Base-by-base conservation (phyloP, 2,797 vertebrate species). In the Smutsia gigantea region DNA sequence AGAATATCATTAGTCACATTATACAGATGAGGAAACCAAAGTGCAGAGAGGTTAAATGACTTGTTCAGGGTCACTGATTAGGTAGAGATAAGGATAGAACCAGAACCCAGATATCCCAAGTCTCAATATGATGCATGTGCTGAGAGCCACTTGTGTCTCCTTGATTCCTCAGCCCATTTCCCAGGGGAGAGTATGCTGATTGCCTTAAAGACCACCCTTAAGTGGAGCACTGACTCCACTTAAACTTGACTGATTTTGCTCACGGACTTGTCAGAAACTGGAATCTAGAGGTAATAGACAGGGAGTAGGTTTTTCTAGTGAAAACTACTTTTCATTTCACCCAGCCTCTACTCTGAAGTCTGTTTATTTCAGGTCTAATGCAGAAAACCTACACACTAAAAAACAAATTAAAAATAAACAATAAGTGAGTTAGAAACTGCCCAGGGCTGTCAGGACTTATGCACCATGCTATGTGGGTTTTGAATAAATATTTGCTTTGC, bases 401-500 rank as follows among this genome's bases (percentile, higher is more conserved):
- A 97, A 97, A 96, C 94, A 96, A 97, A 97, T 97, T 96, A 96
- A 96, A 97, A 96, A 87, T 92, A 95, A 98, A 93, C 0, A 71
- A 94, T 96, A 98, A 97, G 90, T 97, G 87, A 96, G 89, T 90
- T 97, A 96, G 93, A 96, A 97, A 97, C 34, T 96, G 95, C 97
- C 92, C 34, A 23, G 57, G 96, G 97, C 89, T 87, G 57, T 94
- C 93, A 97, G 93, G 82, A 95, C 87, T 92, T 93, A 92, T 46
- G 79, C 17, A 68, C 93, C 92, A 78, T 66, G 84, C 97, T 94
- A 34, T 97, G 92, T 94, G 97, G 95, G 89, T 96, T 98, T 96
- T 95, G 81, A 96, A 87, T 97, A 97, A 97, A 97, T 95, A 96
- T 97, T 98, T 96, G 96, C 92, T 97, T 97, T 97, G 96, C 93